Base-by-base conservation (phyloP, 2,888 invertebrate species). In the Conus canariensis region DNA sequence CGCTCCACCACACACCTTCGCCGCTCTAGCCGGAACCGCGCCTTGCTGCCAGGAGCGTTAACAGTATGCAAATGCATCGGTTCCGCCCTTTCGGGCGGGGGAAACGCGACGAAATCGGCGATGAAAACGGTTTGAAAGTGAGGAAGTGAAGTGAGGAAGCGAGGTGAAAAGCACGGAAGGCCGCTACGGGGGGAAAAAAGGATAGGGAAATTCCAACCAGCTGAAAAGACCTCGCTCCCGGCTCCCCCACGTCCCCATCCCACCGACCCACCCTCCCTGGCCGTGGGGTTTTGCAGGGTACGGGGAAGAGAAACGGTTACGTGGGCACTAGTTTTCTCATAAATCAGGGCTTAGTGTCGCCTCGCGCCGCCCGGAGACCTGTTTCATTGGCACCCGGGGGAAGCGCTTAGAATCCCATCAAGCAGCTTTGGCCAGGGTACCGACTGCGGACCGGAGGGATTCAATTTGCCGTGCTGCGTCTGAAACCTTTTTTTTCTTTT, bases 341-440 rank as follows among this genome's bases (percentile, higher is more conserved):
- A 86, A 86, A 86, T 86, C 86, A 86, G 86, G 86, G 67, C 86
- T 86, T 86, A 86, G 86, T 67, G 86, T 86, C 86, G 86, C 64
- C 64, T n/a, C 86, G 30, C 86, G 67, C 86, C 86, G 86, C 60
- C n/a, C 59, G 64, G 86, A 60, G 64, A 67, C 86, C 86, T 67
- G 86, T 86, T 86, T 86, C 86, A 86, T 86, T 86, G 86, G 86
- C 86, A 64, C 86, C 86, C 86, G 67, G 86, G 86, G 86, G 86
- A 86, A 86, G 86, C 86, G 86, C 86, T 86, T 86, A 86, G 86
- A 86, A 86, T 86, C 86, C 86, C 86, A 86, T 86, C 86, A 86
- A 86, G 86, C 9, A 25, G 64, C 86, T 86, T 86, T 64, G 86
- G 25, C 86, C 60, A 12, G 25, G 86, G 64, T 64, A 85, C 64